Evolutionary conservation across 2,797 vertebrate species (phyloP).

Genomic region (Phoebastria nigripes): DNA sequence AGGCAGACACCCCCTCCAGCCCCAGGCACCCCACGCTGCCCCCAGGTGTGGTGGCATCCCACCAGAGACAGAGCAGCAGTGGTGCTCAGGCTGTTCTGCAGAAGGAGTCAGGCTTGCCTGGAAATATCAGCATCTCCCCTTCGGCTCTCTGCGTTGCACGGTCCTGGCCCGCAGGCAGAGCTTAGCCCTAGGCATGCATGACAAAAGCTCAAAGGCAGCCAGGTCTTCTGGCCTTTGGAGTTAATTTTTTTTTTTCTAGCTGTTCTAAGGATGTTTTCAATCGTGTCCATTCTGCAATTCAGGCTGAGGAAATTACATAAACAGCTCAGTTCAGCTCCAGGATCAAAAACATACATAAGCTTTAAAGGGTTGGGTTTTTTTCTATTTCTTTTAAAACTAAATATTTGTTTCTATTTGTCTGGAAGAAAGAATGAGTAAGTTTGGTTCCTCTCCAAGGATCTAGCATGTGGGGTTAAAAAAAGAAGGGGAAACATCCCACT

Average conservation of each 20-base stretch:
- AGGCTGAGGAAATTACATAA: conserved; percentile 16
- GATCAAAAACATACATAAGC: background rate
- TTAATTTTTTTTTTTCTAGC: background rate
- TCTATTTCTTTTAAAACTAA: background rate
- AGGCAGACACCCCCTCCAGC: background rate
- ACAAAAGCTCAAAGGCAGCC: background rate
- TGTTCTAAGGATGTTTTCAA: background rate
- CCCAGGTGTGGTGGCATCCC: fast-evolving
- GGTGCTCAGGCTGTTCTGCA: background rate
- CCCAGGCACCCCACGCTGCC: background rate
- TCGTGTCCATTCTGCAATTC: background rate
- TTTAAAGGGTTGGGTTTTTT: background rate
- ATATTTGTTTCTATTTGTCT: conserved; percentile 47
- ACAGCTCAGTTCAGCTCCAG: background rate
- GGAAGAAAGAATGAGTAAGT: background rate
- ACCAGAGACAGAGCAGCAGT: background rate
- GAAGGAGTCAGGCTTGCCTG: background rate
- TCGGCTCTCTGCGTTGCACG: fast-evolving
- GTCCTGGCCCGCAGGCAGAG: background rate
- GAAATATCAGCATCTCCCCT: background rate
- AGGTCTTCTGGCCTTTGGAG: background rate
- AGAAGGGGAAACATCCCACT: background rate
- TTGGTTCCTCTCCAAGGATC: conserved; percentile 8
- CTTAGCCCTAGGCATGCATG: background rate
- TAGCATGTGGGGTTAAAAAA: background rate